Percentiles rank a stretch among this genome's conserved stretches.
phyloP scores from a whole-genome alignment of 2,888 invertebrate genomes.

The Epistrophella euchroma region DNA sequence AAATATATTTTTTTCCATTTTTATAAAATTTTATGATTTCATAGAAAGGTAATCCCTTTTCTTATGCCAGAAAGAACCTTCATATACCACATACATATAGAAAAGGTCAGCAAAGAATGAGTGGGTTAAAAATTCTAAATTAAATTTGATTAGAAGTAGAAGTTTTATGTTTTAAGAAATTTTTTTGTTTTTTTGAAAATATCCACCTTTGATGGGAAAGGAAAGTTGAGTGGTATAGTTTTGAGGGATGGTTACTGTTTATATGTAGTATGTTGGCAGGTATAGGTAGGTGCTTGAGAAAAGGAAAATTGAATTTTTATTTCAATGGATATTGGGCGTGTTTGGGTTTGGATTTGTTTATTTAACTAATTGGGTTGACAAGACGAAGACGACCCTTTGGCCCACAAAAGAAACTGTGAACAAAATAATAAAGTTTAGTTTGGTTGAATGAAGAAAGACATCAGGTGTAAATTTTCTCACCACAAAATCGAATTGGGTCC shows the following conservation, averaged over 20 bases:
- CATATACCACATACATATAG: background rate
- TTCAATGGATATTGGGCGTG: conserved; percentile 14
- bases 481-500: conserved; percentile 4
- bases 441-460: background rate
- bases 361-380: conserved; percentile 40
- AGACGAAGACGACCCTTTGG: background rate
- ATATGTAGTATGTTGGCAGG: background rate
- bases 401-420: background rate
- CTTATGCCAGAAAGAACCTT: conserved; percentile 6
- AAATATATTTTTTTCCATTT: conserved; percentile 51
- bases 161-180: conserved; percentile 11
- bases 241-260: background rate
- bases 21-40: conserved; percentile 71
- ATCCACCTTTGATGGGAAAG: background rate
- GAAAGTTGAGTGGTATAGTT: background rate
- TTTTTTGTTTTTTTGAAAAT: background rate
- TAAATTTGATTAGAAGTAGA: conserved; percentile 15
- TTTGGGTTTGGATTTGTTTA: conserved; percentile 10
- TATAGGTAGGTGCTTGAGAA: background rate
- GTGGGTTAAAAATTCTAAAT: conserved; percentile 19
- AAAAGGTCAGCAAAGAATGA: background rate
- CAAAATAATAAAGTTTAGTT: background rate
- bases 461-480: conserved; percentile 33
- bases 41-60: conserved; percentile 57
- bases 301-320: conserved; percentile 37